A percentile compares a stretch with the other conserved stretches of the same genome.
phyloP scores from a whole-genome alignment of 2,888 invertebrate genomes.

The Drosophila parthenogenetica region DNA sequence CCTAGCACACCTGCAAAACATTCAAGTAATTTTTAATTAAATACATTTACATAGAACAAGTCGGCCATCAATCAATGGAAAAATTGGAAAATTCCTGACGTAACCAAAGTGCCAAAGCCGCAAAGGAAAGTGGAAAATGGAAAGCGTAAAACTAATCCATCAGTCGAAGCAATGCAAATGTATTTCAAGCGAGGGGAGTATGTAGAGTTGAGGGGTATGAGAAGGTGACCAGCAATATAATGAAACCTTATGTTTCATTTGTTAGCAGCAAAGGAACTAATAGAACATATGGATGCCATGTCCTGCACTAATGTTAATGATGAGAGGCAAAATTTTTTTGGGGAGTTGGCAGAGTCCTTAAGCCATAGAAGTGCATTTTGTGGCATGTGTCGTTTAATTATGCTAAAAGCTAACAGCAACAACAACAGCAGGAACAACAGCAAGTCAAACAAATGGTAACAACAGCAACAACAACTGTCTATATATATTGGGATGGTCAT shows the following conservation, averaged over 20 bases:
- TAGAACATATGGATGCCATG: slow-evolving; percentile 83
- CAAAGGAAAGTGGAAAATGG: slow-evolving; percentile 39
- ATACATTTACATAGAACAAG: slow-evolving; percentile 36
- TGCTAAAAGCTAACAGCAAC: slow-evolving; percentile 83
- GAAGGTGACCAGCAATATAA: slow-evolving; percentile 47
- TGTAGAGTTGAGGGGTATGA: background rate
- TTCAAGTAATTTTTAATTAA: slow-evolving; percentile 46
- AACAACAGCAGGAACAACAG: slow-evolving; percentile 68
- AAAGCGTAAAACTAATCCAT: slow-evolving; percentile 64
- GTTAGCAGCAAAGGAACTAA: slow-evolving; percentile 54
- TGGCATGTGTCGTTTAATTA: slow-evolving; percentile 85
- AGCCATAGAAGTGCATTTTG: slow-evolving; percentile 83
- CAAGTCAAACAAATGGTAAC: slow-evolving; percentile 64
- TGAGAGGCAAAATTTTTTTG: slow-evolving; percentile 6
- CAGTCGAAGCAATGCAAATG: slow-evolving; percentile 58
- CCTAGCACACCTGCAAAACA: slow-evolving; percentile 42
- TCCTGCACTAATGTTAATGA: slow-evolving; percentile 68
- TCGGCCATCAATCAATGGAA: slow-evolving; percentile 44
- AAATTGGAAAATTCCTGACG: slow-evolving; percentile 28
- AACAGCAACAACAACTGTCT: slow-evolving; percentile 41
- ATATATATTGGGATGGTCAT: slow-evolving; percentile 63
- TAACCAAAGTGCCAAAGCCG: slow-evolving; percentile 47
- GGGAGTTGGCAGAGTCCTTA: slow-evolving; percentile 36
- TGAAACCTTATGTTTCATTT: slow-evolving; percentile 77
- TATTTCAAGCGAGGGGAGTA: slow-evolving; percentile 37